A percentile compares a stretch with the other conserved stretches of the same genome.
phyloP scores from a whole-genome alignment of 2,888 invertebrate species.

The Charanyca ferruginea region DNA sequence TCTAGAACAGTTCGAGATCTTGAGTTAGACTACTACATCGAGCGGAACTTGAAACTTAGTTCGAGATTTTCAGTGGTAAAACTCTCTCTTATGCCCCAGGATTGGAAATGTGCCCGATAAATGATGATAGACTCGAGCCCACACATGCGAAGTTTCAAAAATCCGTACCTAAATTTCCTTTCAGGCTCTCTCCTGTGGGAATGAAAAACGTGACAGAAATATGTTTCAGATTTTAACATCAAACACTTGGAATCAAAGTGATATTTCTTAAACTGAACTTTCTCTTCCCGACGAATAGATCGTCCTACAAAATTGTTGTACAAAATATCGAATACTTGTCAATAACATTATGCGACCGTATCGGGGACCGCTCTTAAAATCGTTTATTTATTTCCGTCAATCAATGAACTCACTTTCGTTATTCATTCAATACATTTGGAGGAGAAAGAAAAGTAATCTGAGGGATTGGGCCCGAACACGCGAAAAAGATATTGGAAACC shows the following conservation, averaged over 20 bases:
- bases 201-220: slow-evolving; percentile 44
- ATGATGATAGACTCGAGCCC: slow-evolving; percentile 19
- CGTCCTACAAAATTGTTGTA: slow-evolving; percentile 13
- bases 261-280: slow-evolving; percentile 15
- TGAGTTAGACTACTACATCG: slow-evolving; percentile 5
- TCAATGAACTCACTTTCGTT: slow-evolving; percentile 79
- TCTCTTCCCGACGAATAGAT: not conserved
- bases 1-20: slow-evolving; percentile 3
- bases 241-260: slow-evolving; percentile 21
- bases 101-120: slow-evolving; percentile 39
- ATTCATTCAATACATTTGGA: slow-evolving; percentile 79
- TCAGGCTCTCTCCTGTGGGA: slow-evolving; percentile 1
- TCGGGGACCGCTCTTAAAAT: slow-evolving; percentile 66
- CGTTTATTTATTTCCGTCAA: slow-evolving; percentile 76
- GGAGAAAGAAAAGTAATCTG: slow-evolving; percentile 81
- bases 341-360: slow-evolving; percentile 25
- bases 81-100: not conserved
- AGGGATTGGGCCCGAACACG: slow-evolving; percentile 81
- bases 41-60: slow-evolving; percentile 12
- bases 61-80: slow-evolving; percentile 4
- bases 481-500: slow-evolving; percentile 83
- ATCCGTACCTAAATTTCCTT: slow-evolving; percentile 30
- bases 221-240: slow-evolving; percentile 5
- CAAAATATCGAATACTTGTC: slow-evolving; percentile 43
- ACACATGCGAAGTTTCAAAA: slow-evolving; percentile 22